These are phyloP conservation scores for Hirtodrosophila cameraria DNA, from an alignment of 2,888 invertebrate species.

Conservation along the genomic window DNA sequence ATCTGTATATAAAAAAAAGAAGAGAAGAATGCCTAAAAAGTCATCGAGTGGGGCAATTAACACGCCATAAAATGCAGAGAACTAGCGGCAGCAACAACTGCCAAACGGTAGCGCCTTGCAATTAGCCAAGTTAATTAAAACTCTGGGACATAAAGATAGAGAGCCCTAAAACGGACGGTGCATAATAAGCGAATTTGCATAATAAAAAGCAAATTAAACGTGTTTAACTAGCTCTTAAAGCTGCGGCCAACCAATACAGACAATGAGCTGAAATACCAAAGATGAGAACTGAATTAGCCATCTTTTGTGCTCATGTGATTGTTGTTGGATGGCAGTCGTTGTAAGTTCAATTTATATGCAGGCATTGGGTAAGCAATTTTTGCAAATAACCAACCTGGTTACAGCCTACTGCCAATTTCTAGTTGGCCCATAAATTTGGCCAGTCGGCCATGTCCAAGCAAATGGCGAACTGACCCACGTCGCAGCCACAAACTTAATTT, in stretches of 20 bases:
- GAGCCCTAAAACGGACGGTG: slow-evolving; percentile 33
- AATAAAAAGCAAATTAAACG: slow-evolving; percentile 64
- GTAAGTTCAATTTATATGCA: slow-evolving; percentile 62
- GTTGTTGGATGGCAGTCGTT: slow-evolving; percentile 33
- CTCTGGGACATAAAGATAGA: slow-evolving; percentile 51
- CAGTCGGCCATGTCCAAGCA: slow-evolving; percentile 59
- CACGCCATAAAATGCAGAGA: slow-evolving; percentile 60
- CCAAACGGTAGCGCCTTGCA: slow-evolving; percentile 70
- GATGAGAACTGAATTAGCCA: slow-evolving; percentile 39
- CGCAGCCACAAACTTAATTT: slow-evolving; percentile 57
- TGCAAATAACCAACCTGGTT: background rate
- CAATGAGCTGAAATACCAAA: slow-evolving; percentile 8
- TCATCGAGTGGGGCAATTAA: slow-evolving; percentile 53
- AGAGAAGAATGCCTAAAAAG: slow-evolving; percentile 24
- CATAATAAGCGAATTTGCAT: slow-evolving; percentile 73
- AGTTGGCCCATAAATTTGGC: slow-evolving; percentile 55
- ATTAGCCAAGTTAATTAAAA: slow-evolving; percentile 69
- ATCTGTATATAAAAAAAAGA: slow-evolving; percentile 1
- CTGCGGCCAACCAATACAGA: slow-evolving; percentile 30
- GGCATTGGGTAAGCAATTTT: slow-evolving; percentile 49
- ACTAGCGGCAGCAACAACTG: slow-evolving; percentile 21
- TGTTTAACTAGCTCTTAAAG: slow-evolving; percentile 53
- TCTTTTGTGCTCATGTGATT: slow-evolving; percentile 18
- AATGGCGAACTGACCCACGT: slow-evolving; percentile 46
- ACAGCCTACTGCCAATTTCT: slow-evolving; percentile 3